Conservation (phyloP, 1,140 invertebrate species). For the Steinernema feltiae region DNA sequence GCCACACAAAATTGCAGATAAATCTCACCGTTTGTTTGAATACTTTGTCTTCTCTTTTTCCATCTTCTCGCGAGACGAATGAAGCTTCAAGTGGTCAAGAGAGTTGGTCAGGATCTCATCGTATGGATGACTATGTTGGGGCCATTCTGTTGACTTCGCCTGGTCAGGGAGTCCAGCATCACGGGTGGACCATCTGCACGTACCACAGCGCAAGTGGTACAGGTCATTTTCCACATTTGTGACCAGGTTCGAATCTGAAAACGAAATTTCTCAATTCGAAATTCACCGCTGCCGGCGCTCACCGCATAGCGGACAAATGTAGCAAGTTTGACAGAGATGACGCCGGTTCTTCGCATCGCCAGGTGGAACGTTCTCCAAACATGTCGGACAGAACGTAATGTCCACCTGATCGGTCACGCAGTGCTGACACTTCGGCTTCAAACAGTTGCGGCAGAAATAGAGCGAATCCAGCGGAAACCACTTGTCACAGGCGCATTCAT, state of each 20-base stretch:
- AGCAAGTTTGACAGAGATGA: background rate
- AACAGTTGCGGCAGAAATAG: background rate
- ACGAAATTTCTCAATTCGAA: background rate
- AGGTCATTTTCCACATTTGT: background rate
- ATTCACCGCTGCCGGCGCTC: background rate
- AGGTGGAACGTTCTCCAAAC: background rate
- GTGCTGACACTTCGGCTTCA: background rate
- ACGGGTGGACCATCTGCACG: background rate
- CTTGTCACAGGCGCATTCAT: background rate
- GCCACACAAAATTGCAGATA: background rate
- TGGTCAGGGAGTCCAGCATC: background rate
- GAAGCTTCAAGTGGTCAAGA: background rate
- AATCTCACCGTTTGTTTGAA: background rate
- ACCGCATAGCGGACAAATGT: background rate
- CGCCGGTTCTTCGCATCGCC: background rate
- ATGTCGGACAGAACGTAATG: conserved; percentile 8
- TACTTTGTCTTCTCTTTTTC: background rate
- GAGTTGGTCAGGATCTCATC: background rate
- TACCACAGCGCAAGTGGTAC: background rate
- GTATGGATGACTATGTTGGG: background rate
- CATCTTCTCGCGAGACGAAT: background rate
- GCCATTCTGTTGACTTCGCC: background rate
- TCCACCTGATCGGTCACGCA: background rate
- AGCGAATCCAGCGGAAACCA: background rate
- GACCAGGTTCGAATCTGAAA: background rate